Evolutionary conservation across 1,140 invertebrate genomes (phyloP).

Genomic region (Saccostrea cuccullata): DNA sequence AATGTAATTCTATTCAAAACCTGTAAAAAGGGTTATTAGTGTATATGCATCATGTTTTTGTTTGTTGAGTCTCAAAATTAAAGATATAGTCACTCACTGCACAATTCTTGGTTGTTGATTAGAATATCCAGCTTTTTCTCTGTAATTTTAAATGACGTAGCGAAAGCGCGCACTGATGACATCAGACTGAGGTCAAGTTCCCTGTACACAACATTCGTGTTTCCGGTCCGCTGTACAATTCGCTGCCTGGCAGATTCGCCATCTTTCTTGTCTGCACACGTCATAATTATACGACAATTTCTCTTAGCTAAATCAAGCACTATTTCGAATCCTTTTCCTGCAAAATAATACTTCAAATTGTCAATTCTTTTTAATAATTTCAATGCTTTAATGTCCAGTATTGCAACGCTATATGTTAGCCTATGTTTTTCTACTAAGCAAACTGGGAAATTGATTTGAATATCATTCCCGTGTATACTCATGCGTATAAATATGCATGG

Average conservation of each 20-base stretch:
- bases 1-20: background rate
- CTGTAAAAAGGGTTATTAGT: background rate
- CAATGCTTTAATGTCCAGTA: too few relatives aligned
- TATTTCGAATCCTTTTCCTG: constrained; percentile 75
- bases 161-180: constrained; percentile 74
- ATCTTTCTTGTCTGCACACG: constrained; percentile 80
- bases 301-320: constrained; percentile 72
- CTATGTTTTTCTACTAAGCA: too few relatives aligned
- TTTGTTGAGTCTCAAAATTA: too few relatives aligned
- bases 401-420: too few relatives aligned
- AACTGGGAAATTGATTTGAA: too few relatives aligned
- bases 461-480: too few relatives aligned
- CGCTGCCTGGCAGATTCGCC: constrained; percentile 82
- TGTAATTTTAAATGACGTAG: constrained; percentile 82
- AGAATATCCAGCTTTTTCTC: constrained; percentile 85
- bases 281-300: constrained; percentile 80
- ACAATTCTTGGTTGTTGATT: constrained; percentile 76
- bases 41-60: too few relatives aligned
- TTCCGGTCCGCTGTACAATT: constrained; percentile 79
- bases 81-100: background rate
- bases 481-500: too few relatives aligned
- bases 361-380: too few relatives aligned
- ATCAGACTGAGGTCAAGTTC: constrained; percentile 78
- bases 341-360: too few relatives aligned
- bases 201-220: constrained; percentile 82